Conservation (phyloP, 2,113 vertebrate genomes). For the Peromyscus maniculatus region DNA sequence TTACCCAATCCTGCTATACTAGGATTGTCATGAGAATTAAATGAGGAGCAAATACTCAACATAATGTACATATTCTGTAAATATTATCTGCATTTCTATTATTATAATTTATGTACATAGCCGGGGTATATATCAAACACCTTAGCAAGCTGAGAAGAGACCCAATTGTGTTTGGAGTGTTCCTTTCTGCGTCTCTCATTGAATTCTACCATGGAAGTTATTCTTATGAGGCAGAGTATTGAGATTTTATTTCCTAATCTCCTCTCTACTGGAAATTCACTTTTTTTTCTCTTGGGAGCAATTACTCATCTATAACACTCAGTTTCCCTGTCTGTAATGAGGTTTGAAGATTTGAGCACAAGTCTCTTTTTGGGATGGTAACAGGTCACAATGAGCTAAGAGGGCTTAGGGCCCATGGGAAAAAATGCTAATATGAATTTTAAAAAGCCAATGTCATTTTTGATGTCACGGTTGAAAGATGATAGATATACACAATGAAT, state of each 20-base stretch:
- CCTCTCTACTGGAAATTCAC: not conserved
- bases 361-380: conserved; percentile 1
- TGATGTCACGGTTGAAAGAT: conserved; percentile 63
- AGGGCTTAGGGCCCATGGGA: conserved; percentile 27
- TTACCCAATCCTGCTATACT: not conserved
- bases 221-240: not conserved
- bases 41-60: not conserved
- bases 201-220: not conserved
- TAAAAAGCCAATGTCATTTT: conserved; percentile 54
- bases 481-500: conserved; percentile 68
- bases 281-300: not conserved
- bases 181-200: not conserved
- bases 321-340: conserved; percentile 32
- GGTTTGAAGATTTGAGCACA: conserved; percentile 8
- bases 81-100: not conserved
- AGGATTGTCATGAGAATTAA: not conserved
- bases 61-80: not conserved
- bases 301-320: conserved; percentile 17
- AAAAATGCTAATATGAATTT: conserved; percentile 56
- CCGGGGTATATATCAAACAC: not conserved
- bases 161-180: not conserved
- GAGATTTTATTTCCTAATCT: not conserved
- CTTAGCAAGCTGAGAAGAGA: not conserved
- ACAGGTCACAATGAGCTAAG: conserved; percentile 54
- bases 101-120: not conserved